These are phyloP conservation scores for Dromiciops gliroides DNA, from an alignment of 2,113 vertebrate genomes.

Conservation along the genomic window DNA sequence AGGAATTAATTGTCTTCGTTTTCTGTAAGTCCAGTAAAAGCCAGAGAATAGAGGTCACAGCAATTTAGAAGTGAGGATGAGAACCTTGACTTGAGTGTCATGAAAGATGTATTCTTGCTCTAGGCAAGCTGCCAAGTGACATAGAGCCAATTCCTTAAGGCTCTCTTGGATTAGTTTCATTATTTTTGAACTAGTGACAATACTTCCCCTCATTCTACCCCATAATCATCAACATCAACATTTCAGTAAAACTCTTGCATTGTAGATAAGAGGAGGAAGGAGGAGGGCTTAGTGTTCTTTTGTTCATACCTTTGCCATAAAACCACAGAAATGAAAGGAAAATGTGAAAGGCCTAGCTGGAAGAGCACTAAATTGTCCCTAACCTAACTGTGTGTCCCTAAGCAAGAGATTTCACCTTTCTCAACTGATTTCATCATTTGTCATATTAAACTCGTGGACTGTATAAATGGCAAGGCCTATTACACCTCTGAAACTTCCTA, in stretches of 20 bases:
- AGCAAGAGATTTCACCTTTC: background rate
- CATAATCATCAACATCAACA: background rate
- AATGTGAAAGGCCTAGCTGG: background rate
- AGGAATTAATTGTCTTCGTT: too few relatives aligned
- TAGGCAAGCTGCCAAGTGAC: background rate
- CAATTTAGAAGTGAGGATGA: background rate
- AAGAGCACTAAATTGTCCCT: background rate
- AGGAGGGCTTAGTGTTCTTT: background rate
- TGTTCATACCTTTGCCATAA: background rate
- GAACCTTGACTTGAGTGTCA: background rate
- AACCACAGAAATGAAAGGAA: background rate
- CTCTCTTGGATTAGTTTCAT: background rate
- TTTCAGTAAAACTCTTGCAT: background rate
- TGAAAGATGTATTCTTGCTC: background rate
- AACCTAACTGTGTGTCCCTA: background rate
- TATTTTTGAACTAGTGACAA: accelerated
- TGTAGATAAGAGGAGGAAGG: background rate
- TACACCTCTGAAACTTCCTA: background rate
- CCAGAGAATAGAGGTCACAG: background rate
- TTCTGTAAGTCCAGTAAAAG: background rate
- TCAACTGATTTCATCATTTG: background rate
- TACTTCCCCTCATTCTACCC: accelerated
- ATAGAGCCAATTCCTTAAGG: background rate
- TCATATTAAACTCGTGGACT: background rate
- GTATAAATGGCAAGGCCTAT: background rate